Base-by-base conservation (phyloP, 64 coral and sea anemone species). In the Dendronephthya gigantea region DNA sequence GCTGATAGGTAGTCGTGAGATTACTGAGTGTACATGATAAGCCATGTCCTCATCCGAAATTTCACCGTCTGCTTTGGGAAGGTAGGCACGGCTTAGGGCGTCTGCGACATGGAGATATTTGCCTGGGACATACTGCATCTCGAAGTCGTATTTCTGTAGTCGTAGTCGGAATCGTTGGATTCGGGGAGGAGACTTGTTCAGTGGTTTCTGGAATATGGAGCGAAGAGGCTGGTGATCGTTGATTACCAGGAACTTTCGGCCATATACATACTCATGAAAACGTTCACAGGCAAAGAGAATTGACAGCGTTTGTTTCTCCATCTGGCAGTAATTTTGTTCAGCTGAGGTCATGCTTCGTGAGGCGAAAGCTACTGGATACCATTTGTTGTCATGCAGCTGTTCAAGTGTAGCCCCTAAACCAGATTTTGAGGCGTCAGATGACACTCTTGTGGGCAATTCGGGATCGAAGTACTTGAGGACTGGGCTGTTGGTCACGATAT, bases 181-280 rank as follows among this genome's bases (percentile, higher is more conserved):
- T 30, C 83, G 39, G 40, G 83, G 83, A 27, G 83, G 49, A 49
- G 40, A 50, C 48, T 50, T 50, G 48, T 50, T 50, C 48, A 50
- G 48, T 50, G 48, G 48, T 50, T 50, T 50, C 48, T 50, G 48
- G 66, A 70, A 70, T 9, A 70, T 70, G 66, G 66, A 70, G 6
- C 30, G 17, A 32, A 70, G 66, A 25, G 66, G 66, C 27, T 49
- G 49, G 49, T 50, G 40, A 84, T 84, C 36, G 49, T 41, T 84
- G 34, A 38, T 34, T 84, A 84, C 49, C 15, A 49, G 28, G 40
- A 84, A 41, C 39, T 49, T 30, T 38, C 83, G 83, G 15, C 83
- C 83, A 84, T 84, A 84, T 38, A 84, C 30, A 43, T 84, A 84
- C n/a, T 50, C 49, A 84, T 84, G 83, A 34, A 84, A 84, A 22